Evolutionary conservation across 2,888 invertebrate genomes (phyloP), one percentile per base, ranked within the genome.

Genomic region (Peribatodes rhomboidaria): DNA sequence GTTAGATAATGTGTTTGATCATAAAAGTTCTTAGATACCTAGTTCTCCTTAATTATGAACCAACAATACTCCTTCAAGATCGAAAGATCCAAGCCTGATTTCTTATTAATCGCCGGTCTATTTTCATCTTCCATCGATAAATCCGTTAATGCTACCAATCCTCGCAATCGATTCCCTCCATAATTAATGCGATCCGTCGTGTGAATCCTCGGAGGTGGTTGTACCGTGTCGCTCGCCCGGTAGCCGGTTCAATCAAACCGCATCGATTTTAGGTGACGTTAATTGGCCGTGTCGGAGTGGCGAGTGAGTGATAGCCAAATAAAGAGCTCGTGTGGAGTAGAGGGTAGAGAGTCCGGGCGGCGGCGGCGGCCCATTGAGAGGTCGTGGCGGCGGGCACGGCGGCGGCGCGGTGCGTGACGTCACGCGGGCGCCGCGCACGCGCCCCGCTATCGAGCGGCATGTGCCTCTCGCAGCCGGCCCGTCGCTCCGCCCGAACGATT

Each of bases 361-460:
- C 68, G 64, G 65, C 56, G 70, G 64, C 69, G 71, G 68, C 72
- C 78, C 82, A 82, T 82, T 81, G 80, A 80, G 77, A 79, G 69
- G 76, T 76, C 74, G 80, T 74, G 77, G 83, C 86, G 87, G 80
- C 84, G 67, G 74, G 75, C 74, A 80, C 75, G 78, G 84, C 87
- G 88, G 81, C 86, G 88, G 86, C 86, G 87, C 85, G 84, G 70
- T 73, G 72, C 70, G 85, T 89, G 89, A 89, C 90, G 90, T 88
- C 89, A 87, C 88, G 74, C 72, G 71, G 81, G 79, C 81, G 80
- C 80, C 89, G 83, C 93, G 92, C 91, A 88, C 76, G 93, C 92
- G 92, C 89, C 82, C 85, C 77, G 68, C 85, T 93, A 93, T 93
- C 92, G 93, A 93, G 85, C 93, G 91, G 89, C 90, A 91, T 90